Evolutionary conservation across 1,140 invertebrate genomes (phyloP).

Genomic region (Belonocnema kinseyi): DNA sequence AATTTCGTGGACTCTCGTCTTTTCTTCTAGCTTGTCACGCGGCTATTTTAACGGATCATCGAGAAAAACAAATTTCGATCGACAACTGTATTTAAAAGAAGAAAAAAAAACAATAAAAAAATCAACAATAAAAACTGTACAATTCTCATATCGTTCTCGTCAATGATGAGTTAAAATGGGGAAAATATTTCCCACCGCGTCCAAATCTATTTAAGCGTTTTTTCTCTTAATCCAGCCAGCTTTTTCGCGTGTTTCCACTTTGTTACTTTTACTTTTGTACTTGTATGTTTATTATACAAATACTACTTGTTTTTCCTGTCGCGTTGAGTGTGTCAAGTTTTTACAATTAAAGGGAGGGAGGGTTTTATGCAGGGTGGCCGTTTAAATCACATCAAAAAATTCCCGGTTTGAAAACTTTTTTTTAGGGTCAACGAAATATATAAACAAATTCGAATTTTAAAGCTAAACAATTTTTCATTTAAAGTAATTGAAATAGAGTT

Average conservation of each 20-base stretch:
- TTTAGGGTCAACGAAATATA: too few relatives aligned
- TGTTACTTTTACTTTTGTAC: background rate
- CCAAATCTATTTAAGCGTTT: background rate
- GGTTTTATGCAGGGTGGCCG: too few relatives aligned
- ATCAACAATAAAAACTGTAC: constrained; percentile 16
- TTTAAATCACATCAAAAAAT: too few relatives aligned
- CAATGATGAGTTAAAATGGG: constrained; percentile 13
- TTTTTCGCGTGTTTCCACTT: background rate
- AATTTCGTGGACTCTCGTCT: too few relatives aligned
- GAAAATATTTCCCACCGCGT: background rate
- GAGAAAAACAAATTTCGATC: constrained; percentile 1
- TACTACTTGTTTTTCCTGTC: background rate
- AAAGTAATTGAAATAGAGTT: too few relatives aligned
- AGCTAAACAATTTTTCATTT: too few relatives aligned
- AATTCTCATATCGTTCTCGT: background rate
- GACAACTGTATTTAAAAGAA: background rate
- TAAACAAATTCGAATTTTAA: too few relatives aligned
- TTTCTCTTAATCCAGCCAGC: background rate
- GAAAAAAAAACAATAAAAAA: background rate
- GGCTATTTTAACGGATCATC: background rate
- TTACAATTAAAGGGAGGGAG: background rate
- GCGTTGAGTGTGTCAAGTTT: background rate
- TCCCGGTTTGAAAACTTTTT: too few relatives aligned
- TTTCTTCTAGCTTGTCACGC: background rate
- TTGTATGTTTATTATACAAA: background rate